Conservation (phyloP, 1,140 invertebrate species). For the Sycophila sp. region DNA sequence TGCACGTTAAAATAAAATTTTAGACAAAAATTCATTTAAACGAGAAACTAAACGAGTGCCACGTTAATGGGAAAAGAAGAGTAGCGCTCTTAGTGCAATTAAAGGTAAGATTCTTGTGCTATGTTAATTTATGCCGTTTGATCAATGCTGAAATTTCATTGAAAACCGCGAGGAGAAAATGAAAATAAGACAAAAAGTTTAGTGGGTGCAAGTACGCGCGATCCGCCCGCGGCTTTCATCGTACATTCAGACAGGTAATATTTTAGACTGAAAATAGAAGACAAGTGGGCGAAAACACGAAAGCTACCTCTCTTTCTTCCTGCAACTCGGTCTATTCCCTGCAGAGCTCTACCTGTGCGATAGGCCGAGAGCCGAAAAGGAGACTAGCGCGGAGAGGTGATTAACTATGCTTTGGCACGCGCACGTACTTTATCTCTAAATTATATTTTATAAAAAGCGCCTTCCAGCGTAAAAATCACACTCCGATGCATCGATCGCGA, state of each 20-base stretch:
- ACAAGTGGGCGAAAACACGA: conserved; percentile 53
- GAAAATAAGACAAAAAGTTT: conserved; percentile 39
- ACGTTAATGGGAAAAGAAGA: too few relatives aligned
- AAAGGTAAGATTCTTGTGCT: too few relatives aligned
- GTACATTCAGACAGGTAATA: not conserved
- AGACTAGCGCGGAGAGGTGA: conserved; percentile 55
- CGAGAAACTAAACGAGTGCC: too few relatives aligned
- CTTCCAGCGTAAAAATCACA: too few relatives aligned
- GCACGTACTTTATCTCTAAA: conserved; percentile 38
- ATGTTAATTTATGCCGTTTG: too few relatives aligned
- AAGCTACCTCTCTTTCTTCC: conserved; percentile 39
- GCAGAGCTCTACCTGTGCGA: not conserved
- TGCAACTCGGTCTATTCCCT: not conserved
- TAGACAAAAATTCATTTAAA: too few relatives aligned
- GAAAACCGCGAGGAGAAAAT: not conserved
- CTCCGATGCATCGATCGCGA: too few relatives aligned
- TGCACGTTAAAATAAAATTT: too few relatives aligned
- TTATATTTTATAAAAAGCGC: conserved; percentile 7
- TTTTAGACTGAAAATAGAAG: conserved; percentile 39
- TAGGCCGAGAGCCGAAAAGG: not conserved
- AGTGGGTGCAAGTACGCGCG: conserved; percentile 52
- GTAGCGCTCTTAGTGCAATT: too few relatives aligned
- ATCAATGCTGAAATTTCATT: not conserved
- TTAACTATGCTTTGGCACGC: conserved; percentile 58
- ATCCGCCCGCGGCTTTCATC: conserved; percentile 20